Evolutionary conservation across 2,113 vertebrate species (phyloP), one percentile per base, ranked within the genome.

Genomic region (Hemichromis elongatus): DNA sequence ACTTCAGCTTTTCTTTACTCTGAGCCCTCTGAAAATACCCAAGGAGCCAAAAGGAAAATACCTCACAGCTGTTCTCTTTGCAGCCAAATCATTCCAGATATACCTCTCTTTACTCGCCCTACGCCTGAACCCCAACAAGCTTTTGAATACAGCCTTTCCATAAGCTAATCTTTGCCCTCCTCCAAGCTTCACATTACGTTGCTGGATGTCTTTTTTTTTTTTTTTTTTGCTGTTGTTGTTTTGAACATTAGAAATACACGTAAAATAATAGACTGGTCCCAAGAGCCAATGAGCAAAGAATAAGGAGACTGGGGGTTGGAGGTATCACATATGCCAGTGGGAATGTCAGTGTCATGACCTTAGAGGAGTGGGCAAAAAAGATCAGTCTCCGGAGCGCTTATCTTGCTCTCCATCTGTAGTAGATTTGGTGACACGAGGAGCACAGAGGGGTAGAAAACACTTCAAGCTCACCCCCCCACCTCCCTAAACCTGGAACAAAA

Each of bases 331-430:
- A 87, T 92, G 94, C 93, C 90, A 90, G 82, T 42, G 93, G 91
- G 95, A 96, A 96, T 96, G 94, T 94, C 93, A 95, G 95, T 94
- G 95, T 96, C 95, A 93, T 87, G 95, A 96, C 96, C 95, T 95
- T 59, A 79, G 86, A 73, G 89, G 86, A 92, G 89, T 88, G 90
- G 89, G 93, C 92, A 88, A 89, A 93, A 94, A 89, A 92, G 92
- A 95, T 93, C 91, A 92, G 91, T 85, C 92, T 90, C 86, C n/a
- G 56, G 57, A 79, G 90, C 66, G 70, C 94, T 95, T 95, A 96
- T 96, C 95, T 92, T 37, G 88, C 86, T 86, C 88, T 90, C 92
- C 94, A 96, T 96, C 95, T 96, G 95, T 91, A 92, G 94, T 90
- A 88, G 93, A 94, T 95, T 94, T 91, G 83, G 92, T 95, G 94